Base-by-base conservation (phyloP, 1,140 invertebrate species). In the Hermetia illucens region DNA sequence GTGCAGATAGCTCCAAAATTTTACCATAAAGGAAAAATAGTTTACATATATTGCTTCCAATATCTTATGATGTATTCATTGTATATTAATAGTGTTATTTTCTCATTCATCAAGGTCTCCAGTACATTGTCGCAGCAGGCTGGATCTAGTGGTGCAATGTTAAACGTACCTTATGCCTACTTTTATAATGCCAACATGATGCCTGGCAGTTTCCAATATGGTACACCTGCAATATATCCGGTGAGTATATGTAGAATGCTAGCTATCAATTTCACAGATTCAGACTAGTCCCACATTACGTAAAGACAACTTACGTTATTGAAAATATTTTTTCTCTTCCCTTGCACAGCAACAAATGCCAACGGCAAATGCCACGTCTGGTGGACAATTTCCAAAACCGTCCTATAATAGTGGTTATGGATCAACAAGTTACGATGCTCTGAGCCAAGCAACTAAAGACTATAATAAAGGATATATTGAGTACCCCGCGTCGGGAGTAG, bases 201-300 rank as follows among this genome's bases (percentile, higher is more conserved):
- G 66, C 71, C 74, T 34, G 75, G 75, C 44, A 72, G 81, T 45
- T 84, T 83, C 57, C 79, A 79, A 44, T 84, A 83, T 51, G 70
- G 74, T 41, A 74, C 78, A 19, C 74, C 74, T 34, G 69, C 72
- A 47, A 68, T 77, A 41, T 77, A 77, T 58, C 73, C 74, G 42
- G 75, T 79, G 63, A 68, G 64, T 53, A 41, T 24, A n/a, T n/a
- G n/a, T n/a, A n/a, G n/a, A n/a, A n/a, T n/a, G n/a, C n/a, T n/a
- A n/a, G n/a, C n/a, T n/a, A n/a, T n/a, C n/a, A n/a, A n/a, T n/a
- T n/a, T n/a, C n/a, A n/a, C n/a, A n/a, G n/a, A n/a, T n/a, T n/a
- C n/a, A n/a, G n/a, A n/a, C n/a, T n/a, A n/a, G n/a, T n/a, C n/a
- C n/a, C n/a, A n/a, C n/a, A n/a, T n/a, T n/a, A n/a, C n/a, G n/a